Conservation (phyloP, 1,140 invertebrate genomes). For the Platyscapa corneri region DNA sequence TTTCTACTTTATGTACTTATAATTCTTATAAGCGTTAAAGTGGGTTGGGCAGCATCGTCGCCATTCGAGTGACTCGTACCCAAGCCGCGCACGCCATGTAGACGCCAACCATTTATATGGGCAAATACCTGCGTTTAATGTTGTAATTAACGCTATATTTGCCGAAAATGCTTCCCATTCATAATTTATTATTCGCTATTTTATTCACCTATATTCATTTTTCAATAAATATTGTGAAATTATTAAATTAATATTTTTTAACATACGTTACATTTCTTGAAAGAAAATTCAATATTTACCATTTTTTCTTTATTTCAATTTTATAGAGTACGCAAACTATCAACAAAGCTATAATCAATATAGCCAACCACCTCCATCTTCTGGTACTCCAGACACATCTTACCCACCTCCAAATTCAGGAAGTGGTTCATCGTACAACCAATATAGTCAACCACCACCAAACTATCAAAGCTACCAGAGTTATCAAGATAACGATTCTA, state of each 20-base stretch:
- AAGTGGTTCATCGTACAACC: slow-evolving; percentile 59
- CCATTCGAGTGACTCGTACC: background rate
- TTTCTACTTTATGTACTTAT: background rate
- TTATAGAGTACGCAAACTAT: slow-evolving; percentile 71
- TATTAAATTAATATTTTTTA: too few relatives aligned
- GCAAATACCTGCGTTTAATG: background rate
- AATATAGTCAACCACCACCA: slow-evolving; percentile 69
- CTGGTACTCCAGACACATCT: slow-evolving; percentile 63
- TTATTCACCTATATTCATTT: background rate
- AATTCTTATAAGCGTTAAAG: background rate
- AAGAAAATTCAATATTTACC: too few relatives aligned
- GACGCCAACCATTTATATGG: slow-evolving; percentile 34
- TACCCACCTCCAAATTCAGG: slow-evolving; percentile 67
- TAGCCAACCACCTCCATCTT: slow-evolving; percentile 61
- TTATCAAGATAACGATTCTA: slow-evolving; percentile 66
- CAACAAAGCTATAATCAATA: slow-evolving; percentile 66
- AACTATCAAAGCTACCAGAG: slow-evolving; percentile 64
- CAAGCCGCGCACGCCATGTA: slow-evolving; percentile 29
- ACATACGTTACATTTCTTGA: too few relatives aligned
- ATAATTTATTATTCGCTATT: background rate
- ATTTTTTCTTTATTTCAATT: slow-evolving; percentile 8
- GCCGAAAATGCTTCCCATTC: background rate
- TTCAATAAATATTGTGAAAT: too few relatives aligned
- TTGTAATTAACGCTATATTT: too few relatives aligned
- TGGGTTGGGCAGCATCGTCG: background rate